A percentile compares a stretch with the other conserved stretches of the same genome.
phyloP scores from a whole-genome alignment of 2,113 vertebrate genomes.

The Monopterus albus region DNA sequence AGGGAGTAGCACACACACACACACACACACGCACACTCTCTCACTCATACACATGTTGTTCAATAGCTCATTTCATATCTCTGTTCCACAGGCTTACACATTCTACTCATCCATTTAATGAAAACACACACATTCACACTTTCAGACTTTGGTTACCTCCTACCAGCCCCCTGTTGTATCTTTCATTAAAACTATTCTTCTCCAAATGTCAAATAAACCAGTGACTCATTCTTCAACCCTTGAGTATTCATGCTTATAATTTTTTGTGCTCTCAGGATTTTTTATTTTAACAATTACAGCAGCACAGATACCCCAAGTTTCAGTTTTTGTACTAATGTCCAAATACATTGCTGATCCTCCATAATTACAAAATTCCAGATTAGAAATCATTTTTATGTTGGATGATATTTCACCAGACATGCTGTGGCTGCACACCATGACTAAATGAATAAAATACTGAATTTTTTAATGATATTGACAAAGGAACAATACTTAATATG shows the following conservation, averaged over 20 bases:
- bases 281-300: no score
- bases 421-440: neutral
- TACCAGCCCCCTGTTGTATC: conserved; percentile 4
- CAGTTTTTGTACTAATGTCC: no score
- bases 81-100: conserved; percentile 23
- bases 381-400: no score
- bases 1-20: conserved; percentile 69
- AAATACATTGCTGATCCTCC: no score
- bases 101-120: conserved; percentile 44
- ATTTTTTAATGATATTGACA: neutral
- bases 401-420: no score
- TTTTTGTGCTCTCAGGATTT: no score
- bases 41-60: neutral
- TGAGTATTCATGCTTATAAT: no score
- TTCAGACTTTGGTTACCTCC: conserved; percentile 8
- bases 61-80: conserved; percentile 44
- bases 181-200: conserved; percentile 12
- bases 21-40: neutral
- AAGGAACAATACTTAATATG: neutral
- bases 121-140: conserved; percentile 19
- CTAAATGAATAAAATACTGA: no score
- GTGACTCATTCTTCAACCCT: neutral
- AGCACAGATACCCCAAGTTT: no score
- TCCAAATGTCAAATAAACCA: conserved; percentile 21
- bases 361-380: no score